A percentile compares a stretch with the other conserved stretches of the same genome.
These are phyloP conservation scores for Yponomeuta evonymella DNA, from an alignment of 2,888 invertebrate species.

Conservation along the genomic window DNA sequence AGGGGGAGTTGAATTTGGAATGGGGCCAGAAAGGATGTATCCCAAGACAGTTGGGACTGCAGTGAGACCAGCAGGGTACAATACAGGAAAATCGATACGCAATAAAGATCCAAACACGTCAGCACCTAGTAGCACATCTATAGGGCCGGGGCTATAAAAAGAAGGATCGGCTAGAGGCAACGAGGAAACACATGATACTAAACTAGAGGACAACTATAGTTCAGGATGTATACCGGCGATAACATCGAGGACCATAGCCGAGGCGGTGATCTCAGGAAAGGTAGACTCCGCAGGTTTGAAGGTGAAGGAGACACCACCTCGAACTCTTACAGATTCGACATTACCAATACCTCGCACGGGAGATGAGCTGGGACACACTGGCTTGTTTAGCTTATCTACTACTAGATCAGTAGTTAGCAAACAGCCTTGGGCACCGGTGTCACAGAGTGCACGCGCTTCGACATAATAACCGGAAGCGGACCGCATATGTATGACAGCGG, in stretches of 20 bases:
- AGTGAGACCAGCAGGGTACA: neutral
- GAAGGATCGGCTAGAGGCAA: neutral
- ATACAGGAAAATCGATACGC: too few species aligned
- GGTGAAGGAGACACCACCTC: neutral
- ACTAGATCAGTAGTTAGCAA: neutral
- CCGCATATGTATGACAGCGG: neutral
- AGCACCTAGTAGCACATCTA: neutral
- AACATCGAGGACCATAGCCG: neutral
- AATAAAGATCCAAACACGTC: too few species aligned
- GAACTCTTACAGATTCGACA: neutral
- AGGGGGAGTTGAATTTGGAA: neutral
- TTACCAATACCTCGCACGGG: neutral
- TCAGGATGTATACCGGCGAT: neutral
- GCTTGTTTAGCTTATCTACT: neutral
- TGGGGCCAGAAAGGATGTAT: neutral
- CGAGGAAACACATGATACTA: neutral
- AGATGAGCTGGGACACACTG: too few species aligned
- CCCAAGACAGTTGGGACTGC: constrained; percentile 7
- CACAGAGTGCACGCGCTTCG: constrained; percentile 9
- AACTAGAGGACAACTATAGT: neutral
- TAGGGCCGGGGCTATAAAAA: neutral
- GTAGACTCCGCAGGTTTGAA: neutral
- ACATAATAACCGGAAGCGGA: neutral
- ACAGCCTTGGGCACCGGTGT: constrained; percentile 12
- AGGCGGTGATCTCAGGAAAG: neutral